phyloP scores from a whole-genome alignment of 2,797 vertebrate species.

The Coregonus suidteri region DNA sequence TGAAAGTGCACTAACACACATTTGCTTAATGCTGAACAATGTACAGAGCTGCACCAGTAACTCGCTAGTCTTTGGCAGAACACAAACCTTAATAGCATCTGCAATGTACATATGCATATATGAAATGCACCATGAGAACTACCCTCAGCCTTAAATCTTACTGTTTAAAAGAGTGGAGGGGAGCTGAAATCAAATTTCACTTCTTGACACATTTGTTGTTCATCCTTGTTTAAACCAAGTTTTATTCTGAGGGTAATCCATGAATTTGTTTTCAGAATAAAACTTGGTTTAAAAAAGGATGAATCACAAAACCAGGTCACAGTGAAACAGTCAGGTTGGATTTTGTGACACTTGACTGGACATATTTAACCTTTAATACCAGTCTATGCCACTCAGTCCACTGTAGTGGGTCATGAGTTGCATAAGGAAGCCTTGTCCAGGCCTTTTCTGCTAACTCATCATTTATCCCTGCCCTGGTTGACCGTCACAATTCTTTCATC shows the following conservation, averaged over 20 bases:
- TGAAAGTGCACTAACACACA: background rate
- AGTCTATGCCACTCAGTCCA: background rate
- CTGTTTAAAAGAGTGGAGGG: background rate
- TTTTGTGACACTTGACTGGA: background rate
- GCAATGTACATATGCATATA: background rate
- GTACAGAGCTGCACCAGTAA: background rate
- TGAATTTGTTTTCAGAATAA: background rate
- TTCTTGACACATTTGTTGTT: background rate
- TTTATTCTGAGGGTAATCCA: too few relatives aligned
- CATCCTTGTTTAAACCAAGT: background rate
- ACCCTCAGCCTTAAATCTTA: background rate
- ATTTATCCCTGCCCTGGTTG: slow-evolving; percentile 35
- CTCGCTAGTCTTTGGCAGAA: background rate
- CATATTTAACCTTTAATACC: background rate
- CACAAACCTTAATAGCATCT: background rate
- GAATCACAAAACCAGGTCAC: background rate
- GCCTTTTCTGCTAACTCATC: slow-evolving; percentile 63
- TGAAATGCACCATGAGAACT: background rate
- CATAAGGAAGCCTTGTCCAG: slow-evolving; percentile 54
- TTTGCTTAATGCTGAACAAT: background rate
- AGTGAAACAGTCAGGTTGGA: background rate
- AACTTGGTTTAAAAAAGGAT: background rate
- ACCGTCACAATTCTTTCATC: background rate
- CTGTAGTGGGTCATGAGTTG: slow-evolving; percentile 23
- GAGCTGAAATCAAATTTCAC: background rate